These are phyloP conservation scores for Lucilia cuprina DNA, from an alignment of 1,140 invertebrate genomes.

Conservation along the genomic window DNA sequence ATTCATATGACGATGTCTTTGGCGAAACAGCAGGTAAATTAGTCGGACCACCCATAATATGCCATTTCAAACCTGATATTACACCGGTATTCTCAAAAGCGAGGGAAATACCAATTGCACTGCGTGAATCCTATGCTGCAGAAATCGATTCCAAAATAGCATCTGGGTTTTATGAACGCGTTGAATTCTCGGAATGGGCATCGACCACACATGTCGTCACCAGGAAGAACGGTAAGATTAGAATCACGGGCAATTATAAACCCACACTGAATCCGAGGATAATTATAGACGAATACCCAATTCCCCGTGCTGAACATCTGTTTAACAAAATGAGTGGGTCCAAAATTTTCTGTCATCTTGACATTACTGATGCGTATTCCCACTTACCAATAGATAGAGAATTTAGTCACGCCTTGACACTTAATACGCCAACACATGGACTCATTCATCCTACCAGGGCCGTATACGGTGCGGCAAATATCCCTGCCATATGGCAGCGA, in stretches of 20 bases:
- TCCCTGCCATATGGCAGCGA: neutral
- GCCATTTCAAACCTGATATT: neutral
- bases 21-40: conserved; percentile 12
- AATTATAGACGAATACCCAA: conserved; percentile 50
- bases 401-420: neutral
- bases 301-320: conserved; percentile 43
- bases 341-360: neutral
- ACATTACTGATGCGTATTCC: neutral
- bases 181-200: conserved; percentile 34
- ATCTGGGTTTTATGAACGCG: conserved; percentile 41
- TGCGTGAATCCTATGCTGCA: conserved; percentile 37
- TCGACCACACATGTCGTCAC: neutral
- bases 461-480: neutral
- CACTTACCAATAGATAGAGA: neutral
- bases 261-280: conserved; percentile 46
- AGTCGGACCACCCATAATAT: neutral
- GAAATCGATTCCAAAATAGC: conserved; percentile 42
- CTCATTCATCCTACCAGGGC: neutral
- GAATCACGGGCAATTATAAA: conserved; percentile 51
- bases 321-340: conserved; percentile 45
- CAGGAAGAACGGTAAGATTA: conserved; percentile 17
- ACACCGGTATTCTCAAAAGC: neutral
- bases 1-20: neutral
- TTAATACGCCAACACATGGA: neutral
- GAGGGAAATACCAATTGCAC: neutral